Evolutionary conservation across 2,797 vertebrate species (phyloP).

Genomic region (Todus mexicanus): DNA sequence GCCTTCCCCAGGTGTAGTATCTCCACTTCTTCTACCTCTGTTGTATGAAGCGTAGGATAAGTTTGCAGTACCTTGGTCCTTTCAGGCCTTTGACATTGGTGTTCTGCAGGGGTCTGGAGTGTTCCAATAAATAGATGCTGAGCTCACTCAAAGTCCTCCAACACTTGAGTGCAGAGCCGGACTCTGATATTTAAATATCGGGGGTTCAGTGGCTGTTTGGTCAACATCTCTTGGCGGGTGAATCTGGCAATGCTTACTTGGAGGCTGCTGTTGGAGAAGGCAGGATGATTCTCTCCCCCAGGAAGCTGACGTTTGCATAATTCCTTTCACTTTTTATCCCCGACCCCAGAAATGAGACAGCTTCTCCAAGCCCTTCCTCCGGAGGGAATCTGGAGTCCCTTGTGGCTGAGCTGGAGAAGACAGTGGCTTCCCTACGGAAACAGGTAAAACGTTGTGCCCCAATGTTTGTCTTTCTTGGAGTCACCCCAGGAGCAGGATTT

Average conservation of each 20-base stretch:
- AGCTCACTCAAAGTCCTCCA: not conserved
- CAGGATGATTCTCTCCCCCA: not conserved
- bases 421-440: constrained; percentile 45
- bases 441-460: constrained; percentile 41
- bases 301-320: not conserved
- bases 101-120: not conserved
- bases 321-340: not conserved
- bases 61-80: not conserved
- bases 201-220: not conserved
- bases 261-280: not conserved
- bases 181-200: not conserved
- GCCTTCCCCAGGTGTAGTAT: constrained; percentile 38
- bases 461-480: not conserved
- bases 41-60: not conserved
- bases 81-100: not conserved
- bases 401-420: constrained; percentile 58
- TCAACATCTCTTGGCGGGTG: not conserved
- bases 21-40: not conserved
- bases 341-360: not conserved
- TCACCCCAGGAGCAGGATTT: not conserved
- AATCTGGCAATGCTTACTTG: not conserved
- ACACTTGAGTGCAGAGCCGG: not conserved
- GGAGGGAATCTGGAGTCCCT: constrained; percentile 41
- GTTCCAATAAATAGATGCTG: not conserved
- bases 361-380: not conserved